Evolutionary conservation across 1,140 invertebrate genomes (phyloP).

Genomic region (Brachionus sp.): DNA sequence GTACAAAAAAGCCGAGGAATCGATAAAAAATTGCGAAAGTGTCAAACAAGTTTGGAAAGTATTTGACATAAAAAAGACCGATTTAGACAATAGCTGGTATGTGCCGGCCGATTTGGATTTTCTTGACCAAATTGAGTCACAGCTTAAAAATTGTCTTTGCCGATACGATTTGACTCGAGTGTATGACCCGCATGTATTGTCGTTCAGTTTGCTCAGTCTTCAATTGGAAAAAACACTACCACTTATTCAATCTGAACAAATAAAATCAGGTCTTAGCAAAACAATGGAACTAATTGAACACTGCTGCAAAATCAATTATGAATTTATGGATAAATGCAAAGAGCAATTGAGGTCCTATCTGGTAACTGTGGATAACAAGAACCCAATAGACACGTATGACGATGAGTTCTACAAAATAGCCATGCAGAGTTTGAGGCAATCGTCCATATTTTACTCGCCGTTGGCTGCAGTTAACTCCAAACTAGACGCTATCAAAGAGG

Average conservation of each 20-base stretch:
- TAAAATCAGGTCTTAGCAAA: neutral
- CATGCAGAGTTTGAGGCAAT: neutral
- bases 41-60: neutral
- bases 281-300: neutral
- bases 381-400: neutral
- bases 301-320: neutral
- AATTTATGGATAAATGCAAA: conserved; percentile 19
- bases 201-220: conserved; percentile 16
- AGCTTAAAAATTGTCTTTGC: conserved; percentile 24
- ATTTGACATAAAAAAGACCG: neutral
- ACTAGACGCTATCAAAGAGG: conserved; percentile 31
- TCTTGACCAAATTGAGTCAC: neutral
- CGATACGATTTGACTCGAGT: neutral
- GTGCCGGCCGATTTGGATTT: conserved; percentile 37
- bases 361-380: neutral
- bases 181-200: neutral
- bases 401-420: conserved; percentile 2
- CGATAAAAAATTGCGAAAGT: neutral
- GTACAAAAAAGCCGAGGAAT: neutral
- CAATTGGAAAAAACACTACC: conserved; percentile 17
- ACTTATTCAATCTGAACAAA: neutral
- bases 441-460: neutral
- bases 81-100: neutral
- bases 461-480: neutral
- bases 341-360: neutral